These are phyloP conservation scores for Liodrosophila aerea DNA, from an alignment of 2,888 invertebrate genomes.

Conservation along the genomic window DNA sequence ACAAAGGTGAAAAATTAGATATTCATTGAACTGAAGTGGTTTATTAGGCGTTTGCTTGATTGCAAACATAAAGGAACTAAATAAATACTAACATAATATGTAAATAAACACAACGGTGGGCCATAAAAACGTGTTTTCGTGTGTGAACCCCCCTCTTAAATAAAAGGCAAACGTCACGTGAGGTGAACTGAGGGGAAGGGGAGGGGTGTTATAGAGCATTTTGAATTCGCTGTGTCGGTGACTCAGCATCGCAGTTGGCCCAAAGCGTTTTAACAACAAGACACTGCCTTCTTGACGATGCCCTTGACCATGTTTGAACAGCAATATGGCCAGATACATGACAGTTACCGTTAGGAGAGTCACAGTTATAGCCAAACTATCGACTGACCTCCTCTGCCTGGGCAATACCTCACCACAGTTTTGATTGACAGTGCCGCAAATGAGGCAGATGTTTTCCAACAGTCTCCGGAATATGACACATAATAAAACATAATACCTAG, in stretches of 20 bases:
- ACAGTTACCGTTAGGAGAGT: constrained; percentile 46
- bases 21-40: constrained; percentile 39
- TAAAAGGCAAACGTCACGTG: constrained; percentile 49
- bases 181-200: constrained; percentile 4
- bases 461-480: background rate
- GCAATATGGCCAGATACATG: constrained; percentile 17
- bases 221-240: constrained; percentile 24
- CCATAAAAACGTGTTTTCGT: constrained; percentile 53
- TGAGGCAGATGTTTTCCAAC: constrained; percentile 38
- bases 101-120: constrained; percentile 9
- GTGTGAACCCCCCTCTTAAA: too few relatives aligned
- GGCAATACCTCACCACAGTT: constrained; percentile 13
- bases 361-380: constrained; percentile 10
- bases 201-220: too few relatives aligned
- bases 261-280: constrained; percentile 34
- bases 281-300: constrained; percentile 31
- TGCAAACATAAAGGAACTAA: constrained; percentile 32
- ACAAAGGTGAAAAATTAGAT: constrained; percentile 24
- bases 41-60: constrained; percentile 44
- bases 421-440: constrained; percentile 26
- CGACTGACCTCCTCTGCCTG: constrained; percentile 38
- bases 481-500: too few relatives aligned
- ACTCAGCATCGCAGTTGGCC: constrained; percentile 51
- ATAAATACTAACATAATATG: constrained; percentile 18
- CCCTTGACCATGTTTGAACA: constrained; percentile 68